Base-by-base conservation (phyloP, 2,888 invertebrate species). In the Willowsia nigromaculata region DNA sequence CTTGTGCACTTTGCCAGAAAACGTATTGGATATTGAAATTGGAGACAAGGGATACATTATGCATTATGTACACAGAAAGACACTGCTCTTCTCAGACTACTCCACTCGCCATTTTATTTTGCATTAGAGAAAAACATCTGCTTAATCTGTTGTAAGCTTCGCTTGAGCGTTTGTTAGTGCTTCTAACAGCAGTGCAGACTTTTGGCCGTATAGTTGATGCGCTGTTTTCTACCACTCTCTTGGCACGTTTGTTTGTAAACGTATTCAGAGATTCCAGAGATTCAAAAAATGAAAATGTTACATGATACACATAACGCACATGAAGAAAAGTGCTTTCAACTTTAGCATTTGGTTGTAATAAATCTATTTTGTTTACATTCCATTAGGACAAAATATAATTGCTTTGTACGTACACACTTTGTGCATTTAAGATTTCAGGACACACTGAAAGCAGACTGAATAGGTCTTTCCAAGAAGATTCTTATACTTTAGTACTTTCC, bases 91-190 rank as follows among this genome's bases (percentile, higher is more conserved):
- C 4, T 22, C 4, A 22, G 1, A 18, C 9, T 4, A 56, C 25
- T 56, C 56, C 3, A 56, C 56, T 56, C 56, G 56, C 27, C 62
- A 30, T 62, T 62, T 62, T 62, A 13, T 62, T 62, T 62, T 62
- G 62, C 30, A 62, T 62, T 62, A 62, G 27, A 62, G 30, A 62
- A 30, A 62, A 62, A 62, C 62, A 62, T 62, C 62, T 62, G 62
- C 62, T 30, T 62, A 56, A 56, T 56, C 22, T 56, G 22, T 11
- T 56, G 22, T 56, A 56, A 56, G 56, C 25, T 56, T 56, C 11
- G 22, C 6, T 18, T 13, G 62, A 30, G 62, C 30, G 2, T 62
- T 30, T 30, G 30, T 15, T 30, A 15, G 30, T 27, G 13, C 15
- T 62, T 30, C 27, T 13, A 30, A 1, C 62, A 62, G 62, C 62